Evolutionary conservation across 2,888 invertebrate species (phyloP).

Genomic region (Phengaris alcon): DNA sequence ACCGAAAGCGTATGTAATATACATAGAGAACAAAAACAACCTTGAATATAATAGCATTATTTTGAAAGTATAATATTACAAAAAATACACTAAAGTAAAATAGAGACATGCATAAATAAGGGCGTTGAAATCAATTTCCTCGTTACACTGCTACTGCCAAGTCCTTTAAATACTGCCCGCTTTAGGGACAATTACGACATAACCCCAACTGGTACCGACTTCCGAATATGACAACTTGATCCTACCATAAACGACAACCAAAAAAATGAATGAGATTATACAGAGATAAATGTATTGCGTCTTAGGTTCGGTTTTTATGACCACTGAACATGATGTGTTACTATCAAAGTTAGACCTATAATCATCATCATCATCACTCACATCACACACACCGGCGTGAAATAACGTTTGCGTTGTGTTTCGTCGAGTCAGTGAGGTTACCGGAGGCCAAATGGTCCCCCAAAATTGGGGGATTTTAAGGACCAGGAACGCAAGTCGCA

Average conservation of each 20-base stretch:
- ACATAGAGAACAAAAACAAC: background rate
- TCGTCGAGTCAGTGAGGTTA: too few species aligned
- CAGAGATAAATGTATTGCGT: conserved; percentile 8
- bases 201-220: background rate
- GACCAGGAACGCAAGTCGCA: too few species aligned
- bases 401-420: too few species aligned
- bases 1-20: too few species aligned
- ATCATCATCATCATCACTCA: background rate
- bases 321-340: background rate
- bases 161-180: background rate
- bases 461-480: too few species aligned
- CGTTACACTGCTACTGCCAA: conserved; percentile 6
- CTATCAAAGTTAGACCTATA: background rate
- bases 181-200: background rate
- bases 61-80: background rate
- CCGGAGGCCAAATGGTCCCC: too few species aligned
- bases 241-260: conserved; percentile 6
- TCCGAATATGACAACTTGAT: conserved; percentile 12
- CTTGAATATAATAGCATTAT: background rate
- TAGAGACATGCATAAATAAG: background rate
- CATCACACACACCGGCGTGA: background rate
- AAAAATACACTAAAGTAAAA: background rate
- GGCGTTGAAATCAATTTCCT: conserved; percentile 6
- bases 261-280: conserved; percentile 12
- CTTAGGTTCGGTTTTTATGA: conserved; percentile 10